Conservation (phyloP, 2,797 vertebrate genomes). For the Smutsia temminckii region DNA sequence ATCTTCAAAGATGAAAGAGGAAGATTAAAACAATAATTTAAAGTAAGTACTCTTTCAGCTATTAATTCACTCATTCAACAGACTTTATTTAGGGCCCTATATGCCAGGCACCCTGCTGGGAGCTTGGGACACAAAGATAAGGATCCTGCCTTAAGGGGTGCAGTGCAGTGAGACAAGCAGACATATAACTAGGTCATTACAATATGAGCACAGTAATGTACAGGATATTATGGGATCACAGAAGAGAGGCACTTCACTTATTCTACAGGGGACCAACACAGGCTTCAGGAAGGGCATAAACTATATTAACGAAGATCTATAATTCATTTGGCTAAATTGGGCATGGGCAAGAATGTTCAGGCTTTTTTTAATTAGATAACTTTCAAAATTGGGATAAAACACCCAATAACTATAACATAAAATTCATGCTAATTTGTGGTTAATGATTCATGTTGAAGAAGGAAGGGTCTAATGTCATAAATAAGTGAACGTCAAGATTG, state of each 20-base stretch:
- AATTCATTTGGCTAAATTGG: neutral
- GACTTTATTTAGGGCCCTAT: slow-evolving; percentile 15
- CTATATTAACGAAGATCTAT: neutral
- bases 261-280: neutral
- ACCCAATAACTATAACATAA: slow-evolving; percentile 17
- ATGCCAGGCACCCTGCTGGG: neutral
- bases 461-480: neutral
- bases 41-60: slow-evolving; percentile 25
- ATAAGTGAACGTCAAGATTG: neutral
- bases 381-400: slow-evolving; percentile 29
- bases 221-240: neutral
- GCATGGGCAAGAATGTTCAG: neutral
- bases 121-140: neutral
- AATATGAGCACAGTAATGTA: neutral
- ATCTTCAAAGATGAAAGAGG: slow-evolving; percentile 24
- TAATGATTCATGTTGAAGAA: neutral
- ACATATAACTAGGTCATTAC: neutral
- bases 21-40: slow-evolving; percentile 40
- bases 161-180: neutral
- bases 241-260: neutral
- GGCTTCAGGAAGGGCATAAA: neutral
- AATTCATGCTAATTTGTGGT: neutral
- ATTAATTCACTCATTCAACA: slow-evolving; percentile 7
- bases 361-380: slow-evolving; percentile 21
- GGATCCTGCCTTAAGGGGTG: neutral